Evolutionary conservation across 1,140 invertebrate species (phyloP), one percentile per base, ranked within the genome.

Genomic region (Lucilia sericata): DNA sequence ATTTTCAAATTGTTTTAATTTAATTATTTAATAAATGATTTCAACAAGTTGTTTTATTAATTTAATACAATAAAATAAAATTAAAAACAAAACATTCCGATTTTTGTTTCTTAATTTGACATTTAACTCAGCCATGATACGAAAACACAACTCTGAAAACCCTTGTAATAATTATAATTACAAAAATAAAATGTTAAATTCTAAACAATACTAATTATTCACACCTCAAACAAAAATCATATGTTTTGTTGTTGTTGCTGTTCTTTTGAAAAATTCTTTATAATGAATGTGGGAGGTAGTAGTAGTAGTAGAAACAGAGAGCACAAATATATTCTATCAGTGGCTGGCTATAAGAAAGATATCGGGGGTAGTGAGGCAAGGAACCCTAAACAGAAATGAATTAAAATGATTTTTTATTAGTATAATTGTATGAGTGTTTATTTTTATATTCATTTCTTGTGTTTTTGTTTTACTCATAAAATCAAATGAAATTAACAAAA

Each of bases 341-440:
- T 70, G 65, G 7, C 21, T 19, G 19, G 8, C 2, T 70, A 42
- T 42, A 3, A 10, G 51, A 55, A n/a, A 55, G 65, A 70, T 19
- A 14, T 70, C 65, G 19, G 65, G n/a, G 65, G 65, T 21, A 21
- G n/a, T 70, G 21, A 12, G 65, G 19, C 21, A 70, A 60, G n/a
- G 55, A n/a, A n/a, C 42, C 12, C 12, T 14, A 14, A 55, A 55
- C 51, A 55, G 13, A 55, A 55, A 55, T 55, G n/a, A 70, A 70
- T 70, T 70, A 70, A 25, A 70, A 70, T 70, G 21, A 70, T 30
- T 30, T 70, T 21, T 25, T 25, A 10, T 25, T 70, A 21, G n/a
- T 70, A 70, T 70, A 70, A 70, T 70, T 21, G 65, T 70, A 21
- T 70, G 65, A 70, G 65, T 70, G 65, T 70, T 70, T 70, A 70